Evolutionary conservation across 2,888 invertebrate species (phyloP), one percentile per base, ranked within the genome.

Genomic region (Abscondita cerata): DNA sequence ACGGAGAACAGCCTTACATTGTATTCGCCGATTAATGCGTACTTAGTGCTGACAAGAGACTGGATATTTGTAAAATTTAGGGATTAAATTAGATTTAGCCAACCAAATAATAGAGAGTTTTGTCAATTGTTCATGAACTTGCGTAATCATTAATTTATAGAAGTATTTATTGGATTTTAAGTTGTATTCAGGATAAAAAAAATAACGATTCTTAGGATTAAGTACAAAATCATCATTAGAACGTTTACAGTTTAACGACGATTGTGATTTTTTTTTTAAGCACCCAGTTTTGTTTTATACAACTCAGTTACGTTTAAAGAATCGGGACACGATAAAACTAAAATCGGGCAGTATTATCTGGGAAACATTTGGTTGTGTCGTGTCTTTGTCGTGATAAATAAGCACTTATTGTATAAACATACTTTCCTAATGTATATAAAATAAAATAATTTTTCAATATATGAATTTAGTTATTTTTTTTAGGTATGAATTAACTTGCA

Each of bases 1-100:
- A 89, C 77, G 85, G 87, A 67, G 91, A 92, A 79, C 89, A 89
- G 68, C 91, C 91, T 72, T 90, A 93, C 73, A 92, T 95, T 76
- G 93, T 95, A 75, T 95, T 93, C 82, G 90, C 94, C 62, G 93
- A 94, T 81, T 90, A 77, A 72, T 46, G 20, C 19, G 18, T 18
- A 9, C 16, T 44, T 19, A 44, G 44, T 44, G 44, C 16, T 19
- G 44, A 44, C 44, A 18, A n/a, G 19, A 44, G 44, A 44, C 18
- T 18, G 18, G 16, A 19, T 44, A 44, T 44, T 4, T 44, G 4
- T 19, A 44, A 44, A 18, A 4, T 44, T 8, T 44, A 19, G 44
- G 19, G 18, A 18, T 25, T 25, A 25, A 44, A 16, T 36, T 36
- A 18, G 44, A 44, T 18, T 18, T 44, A 44, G 44, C 18, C 44